phyloP scores from a whole-genome alignment of 2,113 vertebrate genomes.

The Xenopus laevis region DNA sequence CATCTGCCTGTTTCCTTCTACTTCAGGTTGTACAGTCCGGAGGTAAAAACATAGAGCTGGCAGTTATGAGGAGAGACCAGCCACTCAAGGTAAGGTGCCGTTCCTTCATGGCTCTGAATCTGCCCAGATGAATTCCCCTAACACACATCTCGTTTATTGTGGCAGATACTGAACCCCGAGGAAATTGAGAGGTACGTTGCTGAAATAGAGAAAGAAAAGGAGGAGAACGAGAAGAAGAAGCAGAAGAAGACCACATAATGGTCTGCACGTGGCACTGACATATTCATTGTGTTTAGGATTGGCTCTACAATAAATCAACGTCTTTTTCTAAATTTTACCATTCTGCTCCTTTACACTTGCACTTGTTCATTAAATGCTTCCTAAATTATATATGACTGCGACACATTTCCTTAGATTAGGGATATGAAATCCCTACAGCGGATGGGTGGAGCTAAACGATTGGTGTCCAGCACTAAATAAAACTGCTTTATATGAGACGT shows the following conservation, averaged over 20 bases:
- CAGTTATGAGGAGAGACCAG: conserved; percentile 74
- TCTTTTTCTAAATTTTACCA: conserved; percentile 3
- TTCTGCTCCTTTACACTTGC: too few species aligned
- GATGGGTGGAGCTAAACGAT: too few species aligned
- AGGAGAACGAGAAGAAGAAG: conserved; percentile 81
- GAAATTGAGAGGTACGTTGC: conserved; percentile 79
- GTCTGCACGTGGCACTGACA: neutral
- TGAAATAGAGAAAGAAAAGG: conserved; percentile 82
- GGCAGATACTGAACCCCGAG: conserved; percentile 74
- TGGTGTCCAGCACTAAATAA: too few species aligned
- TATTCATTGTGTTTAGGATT: neutral
- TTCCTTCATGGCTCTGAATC: neutral
- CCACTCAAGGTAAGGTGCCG: conserved; percentile 69
- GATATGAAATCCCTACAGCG: too few species aligned
- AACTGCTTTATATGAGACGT: too few species aligned
- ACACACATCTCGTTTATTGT: neutral
- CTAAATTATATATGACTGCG: too few species aligned
- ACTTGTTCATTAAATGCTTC: neutral
- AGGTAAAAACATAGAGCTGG: conserved; percentile 78
- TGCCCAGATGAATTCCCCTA: neutral
- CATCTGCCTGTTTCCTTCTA: too few species aligned
- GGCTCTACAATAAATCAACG: conserved; percentile 5
- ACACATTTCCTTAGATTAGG: too few species aligned
- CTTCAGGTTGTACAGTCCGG: conserved; percentile 78
- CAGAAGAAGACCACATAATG: conserved; percentile 66